Evolutionary conservation across 92 coral and sea anemone species (phyloP), one percentile per base, ranked within the genome.

Genomic region (Parazoanthus darwini): DNA sequence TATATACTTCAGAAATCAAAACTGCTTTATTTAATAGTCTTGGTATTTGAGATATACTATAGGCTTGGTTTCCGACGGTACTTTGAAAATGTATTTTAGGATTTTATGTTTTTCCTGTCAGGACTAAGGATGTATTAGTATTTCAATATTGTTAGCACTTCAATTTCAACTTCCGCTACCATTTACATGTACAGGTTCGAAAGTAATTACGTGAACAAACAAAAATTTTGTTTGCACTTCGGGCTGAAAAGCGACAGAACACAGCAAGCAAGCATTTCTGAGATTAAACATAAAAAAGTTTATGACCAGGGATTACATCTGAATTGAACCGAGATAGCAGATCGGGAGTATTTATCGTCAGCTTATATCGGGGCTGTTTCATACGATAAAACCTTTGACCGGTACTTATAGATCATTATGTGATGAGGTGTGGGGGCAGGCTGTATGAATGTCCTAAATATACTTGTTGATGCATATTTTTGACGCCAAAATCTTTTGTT

Each of bases 401-500:
- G 0, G 26, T 38, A 76, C 79, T 14, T 74, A 50, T 37, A 74
- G 29, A 25, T 10, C 79, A 74, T 74, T 74, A 38, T 39, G n/a
- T 7, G 43, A 44, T 39, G 78, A 42, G 3, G 20, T 63, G 25
- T 22, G 68, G n/a, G n/a, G 25, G 25, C n/a, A 63, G 68, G 5
- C 25, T 0, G 68, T 74, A 11, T 37, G 48, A 3, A 39, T 38
- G 80, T 7, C 39, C 80, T 76, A 76, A 37, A 76, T 76, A 37
- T 76, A 76, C 51, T 76, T 76, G 25, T 76, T 18, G 80, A 76
- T 76, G 80, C 23, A 76, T 76, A 76, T 35, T 36, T 14, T 74
- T 36, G 36, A 37, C 79, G 14, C 8, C 44, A 5, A 42, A 35
- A 63, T n/a, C 36, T 66, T 20, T 82, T 67, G 73, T 84, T 71